Conservation (phyloP, 64 coral and sea anemone species). For the Acropora yongei region DNA sequence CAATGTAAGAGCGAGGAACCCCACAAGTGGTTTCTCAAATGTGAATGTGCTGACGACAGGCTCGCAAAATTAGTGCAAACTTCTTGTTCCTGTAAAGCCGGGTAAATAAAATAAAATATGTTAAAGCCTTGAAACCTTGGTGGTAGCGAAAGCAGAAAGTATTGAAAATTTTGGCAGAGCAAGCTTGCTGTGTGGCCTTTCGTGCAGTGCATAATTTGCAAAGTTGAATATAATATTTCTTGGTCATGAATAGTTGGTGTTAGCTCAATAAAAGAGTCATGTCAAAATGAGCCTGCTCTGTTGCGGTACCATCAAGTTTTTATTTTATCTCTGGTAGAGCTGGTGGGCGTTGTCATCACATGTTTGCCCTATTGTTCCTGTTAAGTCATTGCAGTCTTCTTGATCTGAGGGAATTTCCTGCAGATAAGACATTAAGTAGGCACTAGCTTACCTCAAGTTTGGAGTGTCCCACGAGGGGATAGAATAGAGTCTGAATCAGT, state of each 20-base stretch:
- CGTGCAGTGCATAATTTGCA: not conserved
- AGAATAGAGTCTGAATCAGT: slow-evolving; percentile 53
- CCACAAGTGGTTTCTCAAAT: too few relatives aligned
- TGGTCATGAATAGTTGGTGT: not conserved
- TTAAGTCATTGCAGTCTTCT: slow-evolving; percentile 38
- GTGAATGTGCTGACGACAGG: not conserved
- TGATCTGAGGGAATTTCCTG: slow-evolving; percentile 15
- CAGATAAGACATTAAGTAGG: slow-evolving; percentile 35
- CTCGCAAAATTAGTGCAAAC: not conserved
- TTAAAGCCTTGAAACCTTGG: not conserved
- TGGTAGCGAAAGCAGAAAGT: not conserved
- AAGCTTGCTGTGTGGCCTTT: not conserved
- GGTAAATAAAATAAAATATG: not conserved
- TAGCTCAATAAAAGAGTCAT: not conserved
- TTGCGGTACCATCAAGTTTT: not conserved
- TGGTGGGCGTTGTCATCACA: slow-evolving; percentile 48
- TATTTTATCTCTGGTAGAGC: slow-evolving; percentile 7
- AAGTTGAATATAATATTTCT: not conserved
- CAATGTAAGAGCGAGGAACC: too few relatives aligned
- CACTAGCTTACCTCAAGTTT: slow-evolving; percentile 57
- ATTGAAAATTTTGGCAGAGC: not conserved
- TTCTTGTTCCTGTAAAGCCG: slow-evolving; percentile 20
- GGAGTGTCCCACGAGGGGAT: slow-evolving; percentile 14
- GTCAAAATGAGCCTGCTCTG: not conserved
- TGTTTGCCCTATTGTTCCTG: slow-evolving; percentile 26